phyloP scores from a whole-genome alignment of 2,113 vertebrate genomes.

The Hemicordylus capensis region DNA sequence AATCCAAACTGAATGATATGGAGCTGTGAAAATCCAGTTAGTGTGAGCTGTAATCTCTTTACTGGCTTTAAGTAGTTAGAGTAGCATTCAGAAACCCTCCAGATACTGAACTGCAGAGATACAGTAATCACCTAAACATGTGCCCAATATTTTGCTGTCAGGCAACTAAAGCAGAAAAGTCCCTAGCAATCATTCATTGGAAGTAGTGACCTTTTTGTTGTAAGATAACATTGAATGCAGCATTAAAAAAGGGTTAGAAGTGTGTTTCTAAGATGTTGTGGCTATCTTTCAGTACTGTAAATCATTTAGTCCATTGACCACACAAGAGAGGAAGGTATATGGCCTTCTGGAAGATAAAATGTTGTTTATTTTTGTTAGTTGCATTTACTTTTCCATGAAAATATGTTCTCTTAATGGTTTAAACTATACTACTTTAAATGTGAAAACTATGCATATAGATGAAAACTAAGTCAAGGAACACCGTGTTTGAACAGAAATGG shows the following conservation, averaged over 20 bases:
- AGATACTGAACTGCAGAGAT: constrained; percentile 81
- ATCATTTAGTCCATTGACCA: accelerated
- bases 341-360: neutral
- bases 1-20: constrained; percentile 87
- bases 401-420: no score
- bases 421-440: no score
- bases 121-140: constrained; percentile 79
- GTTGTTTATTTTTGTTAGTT: neutral
- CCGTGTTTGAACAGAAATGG: neutral
- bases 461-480: neutral
- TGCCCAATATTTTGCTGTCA: constrained; percentile 55
- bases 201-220: neutral
- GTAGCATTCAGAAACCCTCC: constrained; percentile 85
- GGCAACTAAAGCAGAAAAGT: constrained; percentile 40
- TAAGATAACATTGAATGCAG: constrained; percentile 31
- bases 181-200: constrained; percentile 43
- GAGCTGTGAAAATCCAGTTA: constrained; percentile 99
- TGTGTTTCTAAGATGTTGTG: constrained; percentile 41
- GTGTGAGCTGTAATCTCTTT: constrained; percentile 99
- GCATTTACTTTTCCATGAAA: neutral
- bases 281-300: neutral
- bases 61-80: constrained; percentile 91
- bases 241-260: constrained; percentile 9
- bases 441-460: neutral
- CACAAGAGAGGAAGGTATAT: constrained; percentile 1